These are phyloP conservation scores for Patella caerulea DNA, from an alignment of 2,888 invertebrate species.

Conservation along the genomic window DNA sequence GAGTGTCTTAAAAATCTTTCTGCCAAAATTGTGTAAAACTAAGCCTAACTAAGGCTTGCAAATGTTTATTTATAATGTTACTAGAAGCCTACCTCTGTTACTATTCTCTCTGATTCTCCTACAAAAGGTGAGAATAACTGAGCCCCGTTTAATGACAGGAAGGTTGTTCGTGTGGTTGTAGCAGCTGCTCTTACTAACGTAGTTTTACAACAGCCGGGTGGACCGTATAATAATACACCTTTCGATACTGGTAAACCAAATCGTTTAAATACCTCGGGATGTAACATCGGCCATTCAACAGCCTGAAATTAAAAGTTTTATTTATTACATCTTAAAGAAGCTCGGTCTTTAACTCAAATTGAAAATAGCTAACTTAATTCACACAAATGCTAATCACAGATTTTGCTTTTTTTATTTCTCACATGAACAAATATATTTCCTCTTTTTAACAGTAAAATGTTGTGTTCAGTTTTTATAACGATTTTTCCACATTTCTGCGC, in stretches of 20 bases:
- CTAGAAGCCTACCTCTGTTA: constrained; percentile 71
- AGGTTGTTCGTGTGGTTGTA: constrained; percentile 72
- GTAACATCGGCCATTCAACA: constrained; percentile 63
- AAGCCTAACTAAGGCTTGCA: not conserved
- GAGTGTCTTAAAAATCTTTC: not conserved
- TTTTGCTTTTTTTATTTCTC: too few species aligned
- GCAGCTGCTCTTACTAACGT: constrained; percentile 77
- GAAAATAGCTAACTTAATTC: too few species aligned
- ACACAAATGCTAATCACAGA: too few species aligned
- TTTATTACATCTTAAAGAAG: too few species aligned
- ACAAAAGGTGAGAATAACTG: constrained; percentile 79
- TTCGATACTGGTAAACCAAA: constrained; percentile 56
- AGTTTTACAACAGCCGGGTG: constrained; percentile 80
- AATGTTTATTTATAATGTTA: not conserved
- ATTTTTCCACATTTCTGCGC: too few species aligned
- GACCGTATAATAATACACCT: constrained; percentile 78
- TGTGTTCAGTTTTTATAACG: too few species aligned
- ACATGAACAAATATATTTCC: too few species aligned
- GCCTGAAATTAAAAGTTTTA: constrained; percentile 43
- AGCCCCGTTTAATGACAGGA: constrained; percentile 77
- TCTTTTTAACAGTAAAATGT: too few species aligned
- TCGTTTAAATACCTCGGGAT: constrained; percentile 55
- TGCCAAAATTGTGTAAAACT: not conserved
- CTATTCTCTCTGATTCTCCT: constrained; percentile 78
- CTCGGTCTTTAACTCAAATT: too few species aligned